Evolutionary conservation across 2,113 vertebrate species (phyloP), one percentile per base, ranked within the genome.

Genomic region (Onychostoma macrolepis): DNA sequence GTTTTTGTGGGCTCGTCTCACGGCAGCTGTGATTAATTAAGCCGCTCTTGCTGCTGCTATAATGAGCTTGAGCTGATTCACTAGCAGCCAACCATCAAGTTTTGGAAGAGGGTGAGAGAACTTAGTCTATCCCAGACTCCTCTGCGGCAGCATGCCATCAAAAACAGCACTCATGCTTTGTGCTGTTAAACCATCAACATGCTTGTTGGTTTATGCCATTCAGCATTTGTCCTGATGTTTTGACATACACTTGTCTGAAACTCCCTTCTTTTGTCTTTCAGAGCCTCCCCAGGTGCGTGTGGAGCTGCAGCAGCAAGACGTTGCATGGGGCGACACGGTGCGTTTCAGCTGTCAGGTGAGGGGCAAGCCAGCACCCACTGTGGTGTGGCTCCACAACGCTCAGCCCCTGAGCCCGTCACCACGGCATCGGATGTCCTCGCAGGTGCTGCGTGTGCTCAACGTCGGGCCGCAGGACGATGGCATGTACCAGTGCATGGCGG

Each of bases 401-500:
- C 90, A 92, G 50, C 97, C 97, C 0, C 94, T 99, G 0, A 53
- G 92, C 0, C 91, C 94, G 12, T 97, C 96, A 43, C 92, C 93
- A 1, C 96, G 96, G 65, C 96, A 99, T 85, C 95, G 95, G 33
- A 90, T 97, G 0, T 95, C 95, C 0, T 86, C 93, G 2, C 90
- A 91, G 3, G 87, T 90, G 0, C 94, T 99, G 87, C 95, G 96
- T 0, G 93, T 99, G 83, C 90, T 93, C 86, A 96, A 95, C 0
- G 96, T 97, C 84, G 97, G 97, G 80, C 96, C 97, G 0, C 96
- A 98, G 92, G 98, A 99, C 0, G 96, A 98, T 0, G 98, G 98
- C 0, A 95, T 99, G 76, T 99, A 99, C 94, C 98, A 99, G 92
- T 99, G 98, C 93, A 96, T 99, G 97, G 98, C 97, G 0, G 97